Evolutionary conservation across 2,113 vertebrate species (phyloP), one percentile per base, ranked within the genome.

Genomic region (Cyanistes caeruleus): DNA sequence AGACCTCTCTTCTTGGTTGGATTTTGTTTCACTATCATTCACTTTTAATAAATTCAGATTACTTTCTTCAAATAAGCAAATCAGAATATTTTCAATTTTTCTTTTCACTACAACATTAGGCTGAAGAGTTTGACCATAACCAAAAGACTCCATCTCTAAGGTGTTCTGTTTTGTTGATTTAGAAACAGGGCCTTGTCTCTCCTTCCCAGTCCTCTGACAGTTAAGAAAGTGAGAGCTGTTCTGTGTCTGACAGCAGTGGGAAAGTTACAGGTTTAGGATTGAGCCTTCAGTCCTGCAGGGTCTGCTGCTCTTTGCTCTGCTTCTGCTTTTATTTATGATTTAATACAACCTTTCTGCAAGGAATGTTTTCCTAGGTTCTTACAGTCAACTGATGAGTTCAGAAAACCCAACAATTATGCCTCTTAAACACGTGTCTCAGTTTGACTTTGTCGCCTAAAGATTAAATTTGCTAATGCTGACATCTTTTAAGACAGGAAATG

Each of bases 1-100:
- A 58, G 8, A 17, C 10, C 60, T 28, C 9, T 24, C 39, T 20
- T 12, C 1, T 43, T 49, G 4, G 4, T n/a, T 67, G 3, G 4
- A 6, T 33, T 24, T 33, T 24, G 37, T 17, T 23, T 7, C 10
- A 3, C 2, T 13, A 4, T 8, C 28, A 8, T 72, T 73, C 0
- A 2, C 30, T 64, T 75, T 35, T 52, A 12, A 35, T 23, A n/a
- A 56, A 3, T 87, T 79, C 15, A 27, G 5, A 33, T 88, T 2
- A 48, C 10, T 74, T 76, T 56, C 43, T 79, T 83, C 21, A 83
- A 0, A 37, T 70, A 16, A 35, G 5, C 7, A 69, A 4, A 33
- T 84, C 35, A 11, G 25, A 76, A 27, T 63, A 49, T 63, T 70
- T 83, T 55, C 14, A 25, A 0, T 6, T 46, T 21, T 44, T 60